Conservation (phyloP, 2,888 invertebrate genomes). For the Metalampra italica region DNA sequence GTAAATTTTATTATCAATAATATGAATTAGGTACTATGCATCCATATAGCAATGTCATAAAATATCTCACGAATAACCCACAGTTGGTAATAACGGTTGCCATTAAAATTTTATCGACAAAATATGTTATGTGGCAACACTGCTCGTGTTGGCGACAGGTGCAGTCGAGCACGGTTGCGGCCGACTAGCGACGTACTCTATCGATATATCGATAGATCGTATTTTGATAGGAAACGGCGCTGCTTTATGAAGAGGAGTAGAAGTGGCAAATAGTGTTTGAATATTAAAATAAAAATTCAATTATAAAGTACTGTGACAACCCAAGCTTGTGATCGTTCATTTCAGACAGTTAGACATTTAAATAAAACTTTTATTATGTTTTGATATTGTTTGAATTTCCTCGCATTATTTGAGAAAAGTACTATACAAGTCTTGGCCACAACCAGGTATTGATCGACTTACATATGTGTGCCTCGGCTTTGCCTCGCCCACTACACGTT, state of each 20-base stretch:
- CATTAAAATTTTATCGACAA: slow-evolving; percentile 19
- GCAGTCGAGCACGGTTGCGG: slow-evolving; percentile 36
- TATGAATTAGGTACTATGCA: not conserved
- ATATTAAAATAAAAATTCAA: too few species aligned
- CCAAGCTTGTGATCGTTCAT: too few species aligned
- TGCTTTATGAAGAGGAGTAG: slow-evolving; percentile 28
- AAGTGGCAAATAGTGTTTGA: too few species aligned
- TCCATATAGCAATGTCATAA: not conserved
- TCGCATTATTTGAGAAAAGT: too few species aligned
- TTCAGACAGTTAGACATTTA: too few species aligned
- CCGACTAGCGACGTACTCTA: slow-evolving; percentile 33
- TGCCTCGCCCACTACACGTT: too few species aligned
- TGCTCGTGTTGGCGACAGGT: slow-evolving; percentile 55
- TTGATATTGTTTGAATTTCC: too few species aligned
- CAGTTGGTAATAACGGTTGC: not conserved
- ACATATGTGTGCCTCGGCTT: too few species aligned
- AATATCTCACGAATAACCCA: slow-evolving; percentile 4
- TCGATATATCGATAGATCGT: slow-evolving; percentile 61
- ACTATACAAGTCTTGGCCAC: too few species aligned
- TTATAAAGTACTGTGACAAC: too few species aligned
- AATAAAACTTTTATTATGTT: too few species aligned
- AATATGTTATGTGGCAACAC: slow-evolving; percentile 37
- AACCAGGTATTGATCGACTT: too few species aligned
- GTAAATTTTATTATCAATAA: not conserved
- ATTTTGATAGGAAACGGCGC: slow-evolving; percentile 41